Base-by-base conservation (phyloP, 2,113 vertebrate species). In the Nipponia nippon region DNA sequence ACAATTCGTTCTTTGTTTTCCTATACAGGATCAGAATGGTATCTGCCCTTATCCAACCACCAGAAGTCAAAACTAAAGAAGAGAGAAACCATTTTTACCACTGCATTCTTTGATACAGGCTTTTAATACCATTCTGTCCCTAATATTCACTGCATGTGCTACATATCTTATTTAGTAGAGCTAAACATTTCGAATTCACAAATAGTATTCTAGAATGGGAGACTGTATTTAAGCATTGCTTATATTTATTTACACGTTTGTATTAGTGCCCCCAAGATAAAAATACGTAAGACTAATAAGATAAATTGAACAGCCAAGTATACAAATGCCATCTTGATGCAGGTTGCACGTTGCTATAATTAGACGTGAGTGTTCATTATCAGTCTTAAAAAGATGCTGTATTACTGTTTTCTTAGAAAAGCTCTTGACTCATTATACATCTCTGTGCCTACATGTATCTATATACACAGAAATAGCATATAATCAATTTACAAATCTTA, bases 371-470 rank as follows among this genome's bases (percentile, higher is more conserved):
- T 10, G 71, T 62, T 67, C 8, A 66, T 38, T 13, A 65, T 10
- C 6, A 49, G 7, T 27, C 21, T 80, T 77, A 49, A 77, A 83
- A 91, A 83, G 11, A 72, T 67, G 4, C 4, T 70, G 3, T 32
- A 52, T 65, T 53, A 38, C 16, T 36, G 4, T 59, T 91, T 73
- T 62, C 44, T 63, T 62, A 90, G 26, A 61, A 76, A 72, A 53
- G 1, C 17, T 26, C 0, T 0, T 13, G 5, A 67, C 16, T 73
- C 5, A 19, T 25, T 50, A 30, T 59, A 26, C 4, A 47, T 55
- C 16, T 78, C 46, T 76, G 6, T 71, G 10, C 71, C 42, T 75
- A 27, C 6, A 6, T 18, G 4, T 46, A 40, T 66, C 7, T 78
- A 3, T 34, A 32, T 40, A 56, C 7, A 70, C 3, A 66, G 34